Evolutionary conservation across 2,113 vertebrate genomes (phyloP).

Genomic region (Rhinoderma darwinii): DNA sequence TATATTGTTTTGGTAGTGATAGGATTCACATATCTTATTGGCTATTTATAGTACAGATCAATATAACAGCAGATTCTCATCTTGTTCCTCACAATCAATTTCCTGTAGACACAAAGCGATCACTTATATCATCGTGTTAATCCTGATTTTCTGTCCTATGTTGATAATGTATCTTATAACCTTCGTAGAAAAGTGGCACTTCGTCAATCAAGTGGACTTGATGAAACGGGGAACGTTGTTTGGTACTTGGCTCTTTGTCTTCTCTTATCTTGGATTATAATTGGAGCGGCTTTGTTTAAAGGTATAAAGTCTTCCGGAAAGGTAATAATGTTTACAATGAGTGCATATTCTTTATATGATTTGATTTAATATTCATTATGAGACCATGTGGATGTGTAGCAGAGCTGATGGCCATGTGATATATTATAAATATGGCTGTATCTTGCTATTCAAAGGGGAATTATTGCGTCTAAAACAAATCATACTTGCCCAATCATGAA

Average conservation of each 20-base stretch:
- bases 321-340: conserved; percentile 67
- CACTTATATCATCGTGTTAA: neutral
- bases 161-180: conserved; percentile 19
- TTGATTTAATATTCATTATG: neutral
- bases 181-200: conserved; percentile 80
- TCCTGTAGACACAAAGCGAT: neutral
- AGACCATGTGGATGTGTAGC: too few relatives aligned
- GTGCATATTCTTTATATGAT: neutral
- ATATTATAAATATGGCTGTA: neutral
- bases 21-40: neutral
- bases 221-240: conserved; percentile 85
- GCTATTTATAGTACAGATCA: neutral
- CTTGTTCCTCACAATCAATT: neutral
- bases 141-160: neutral
- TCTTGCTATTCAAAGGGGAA: neutral
- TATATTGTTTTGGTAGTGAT: too few relatives aligned
- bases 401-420: neutral
- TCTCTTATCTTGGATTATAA: conserved; percentile 83
- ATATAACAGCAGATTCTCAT: neutral
- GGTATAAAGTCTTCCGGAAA: conserved; percentile 97
- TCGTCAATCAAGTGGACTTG: conserved; percentile 80
- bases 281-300: conserved; percentile 81
- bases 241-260: conserved; percentile 96
- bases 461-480: too few relatives aligned
- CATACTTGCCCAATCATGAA: too few relatives aligned